A percentile compares a stretch with the other conserved stretches of the same genome.
phyloP scores from a whole-genome alignment of 1,140 invertebrate genomes.

The Pseudachorutes palmiensis region DNA sequence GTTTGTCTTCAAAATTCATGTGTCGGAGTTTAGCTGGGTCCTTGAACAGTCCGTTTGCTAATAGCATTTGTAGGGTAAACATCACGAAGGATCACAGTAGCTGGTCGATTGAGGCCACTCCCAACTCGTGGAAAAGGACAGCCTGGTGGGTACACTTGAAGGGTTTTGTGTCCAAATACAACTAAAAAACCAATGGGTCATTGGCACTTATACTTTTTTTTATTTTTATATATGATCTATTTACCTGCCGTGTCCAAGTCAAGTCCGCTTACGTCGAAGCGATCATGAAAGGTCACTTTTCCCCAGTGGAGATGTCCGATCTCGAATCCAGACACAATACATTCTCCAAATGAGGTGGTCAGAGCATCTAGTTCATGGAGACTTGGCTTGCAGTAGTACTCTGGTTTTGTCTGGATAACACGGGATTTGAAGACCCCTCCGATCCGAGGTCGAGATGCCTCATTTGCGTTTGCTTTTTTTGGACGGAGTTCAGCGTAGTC shows the following conservation, averaged over 20 bases:
- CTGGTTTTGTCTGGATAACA: not conserved
- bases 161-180: not conserved
- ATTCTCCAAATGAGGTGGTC: not conserved
- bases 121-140: not conserved
- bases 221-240: not conserved
- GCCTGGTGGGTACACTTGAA: not conserved
- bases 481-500: not conserved
- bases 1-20: conserved; percentile 10
- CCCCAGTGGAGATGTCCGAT: not conserved
- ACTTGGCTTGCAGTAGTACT: not conserved
- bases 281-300: not conserved
- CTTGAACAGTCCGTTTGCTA: not conserved
- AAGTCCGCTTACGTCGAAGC: not conserved
- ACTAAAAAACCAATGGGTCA: not conserved
- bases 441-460: not conserved
- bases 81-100: not conserved
- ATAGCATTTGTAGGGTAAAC: conserved; percentile 8
- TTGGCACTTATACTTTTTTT: too few relatives aligned
- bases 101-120: not conserved
- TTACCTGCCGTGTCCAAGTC: not conserved
- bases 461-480: not conserved
- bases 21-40: not conserved
- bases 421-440: not conserved
- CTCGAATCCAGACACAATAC: not conserved
- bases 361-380: not conserved